Conservation (phyloP, 2,113 vertebrate species). For the Cygnus buccinator region DNA sequence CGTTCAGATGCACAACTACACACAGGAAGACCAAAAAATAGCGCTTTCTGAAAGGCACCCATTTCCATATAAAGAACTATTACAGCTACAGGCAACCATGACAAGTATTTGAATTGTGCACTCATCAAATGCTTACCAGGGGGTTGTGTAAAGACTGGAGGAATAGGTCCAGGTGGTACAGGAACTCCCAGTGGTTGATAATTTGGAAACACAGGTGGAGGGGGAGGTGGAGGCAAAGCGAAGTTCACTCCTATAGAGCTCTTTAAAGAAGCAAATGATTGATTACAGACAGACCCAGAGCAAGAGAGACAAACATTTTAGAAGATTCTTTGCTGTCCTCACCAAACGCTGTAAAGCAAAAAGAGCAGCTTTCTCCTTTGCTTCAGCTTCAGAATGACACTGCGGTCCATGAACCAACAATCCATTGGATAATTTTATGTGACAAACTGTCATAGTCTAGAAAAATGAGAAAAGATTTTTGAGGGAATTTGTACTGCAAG, state of each 20-base stretch:
- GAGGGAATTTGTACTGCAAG: not conserved
- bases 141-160: slow-evolving; percentile 81
- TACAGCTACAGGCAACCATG: not conserved
- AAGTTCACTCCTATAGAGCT: slow-evolving; percentile 88
- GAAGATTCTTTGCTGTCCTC: slow-evolving; percentile 32
- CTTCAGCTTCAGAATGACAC: slow-evolving; percentile 91
- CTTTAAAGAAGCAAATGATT: slow-evolving; percentile 47
- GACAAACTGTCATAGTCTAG: slow-evolving; percentile 89
- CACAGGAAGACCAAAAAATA: not conserved
- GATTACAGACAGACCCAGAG: not conserved
- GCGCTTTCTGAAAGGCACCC: not conserved
- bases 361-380: slow-evolving; percentile 92
- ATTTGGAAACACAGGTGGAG: slow-evolving; percentile 84
- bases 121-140: slow-evolving; percentile 70
- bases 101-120: not conserved
- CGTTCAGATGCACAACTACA: not conserved
- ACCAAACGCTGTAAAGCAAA: slow-evolving; percentile 94
- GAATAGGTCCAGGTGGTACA: slow-evolving; percentile 79
- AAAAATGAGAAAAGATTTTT: slow-evolving; percentile 13
- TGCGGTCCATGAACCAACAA: slow-evolving; percentile 90
- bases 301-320: not conserved
- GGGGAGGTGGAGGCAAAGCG: slow-evolving; percentile 81
- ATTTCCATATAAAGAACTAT: not conserved
- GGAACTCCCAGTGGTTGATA: slow-evolving; percentile 81
- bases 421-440: slow-evolving; percentile 92